Conservation (phyloP, 2,888 invertebrate genomes). For the Lasioglossum oenotherae region DNA sequence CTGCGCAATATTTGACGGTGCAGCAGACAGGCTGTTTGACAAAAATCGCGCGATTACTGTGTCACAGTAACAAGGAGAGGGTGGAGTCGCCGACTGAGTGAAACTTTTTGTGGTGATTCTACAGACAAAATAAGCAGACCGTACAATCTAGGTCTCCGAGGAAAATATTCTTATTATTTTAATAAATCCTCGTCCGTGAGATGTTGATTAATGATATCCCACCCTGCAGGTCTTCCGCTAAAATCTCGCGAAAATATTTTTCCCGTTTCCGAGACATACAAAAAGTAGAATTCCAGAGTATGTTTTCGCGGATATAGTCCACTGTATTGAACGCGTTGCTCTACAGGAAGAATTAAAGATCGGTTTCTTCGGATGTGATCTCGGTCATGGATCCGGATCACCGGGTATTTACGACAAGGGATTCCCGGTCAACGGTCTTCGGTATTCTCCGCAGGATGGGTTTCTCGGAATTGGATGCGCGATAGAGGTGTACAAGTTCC, state of each 20-base stretch:
- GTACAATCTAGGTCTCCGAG: too few relatives aligned
- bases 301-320: too few relatives aligned
- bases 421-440: slow-evolving; percentile 54
- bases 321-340: neutral
- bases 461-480: slow-evolving; percentile 53
- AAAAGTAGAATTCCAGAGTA: neutral
- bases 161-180: neutral
- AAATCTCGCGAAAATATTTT: neutral
- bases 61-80: too few relatives aligned
- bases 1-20: too few relatives aligned
- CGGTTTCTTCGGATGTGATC: slow-evolving; percentile 31
- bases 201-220: too few relatives aligned
- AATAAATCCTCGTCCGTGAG: neutral
- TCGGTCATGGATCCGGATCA: slow-evolving; percentile 57
- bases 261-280: neutral
- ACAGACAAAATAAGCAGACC: too few relatives aligned
- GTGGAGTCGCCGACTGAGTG: too few relatives aligned
- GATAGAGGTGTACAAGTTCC: slow-evolving; percentile 35
- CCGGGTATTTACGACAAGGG: slow-evolving; percentile 58
- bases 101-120: too few relatives aligned
- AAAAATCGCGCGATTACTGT: too few relatives aligned
- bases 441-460: slow-evolving; percentile 50
- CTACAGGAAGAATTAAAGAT: slow-evolving; percentile 60
- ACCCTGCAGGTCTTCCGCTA: too few relatives aligned
- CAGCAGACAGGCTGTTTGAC: too few relatives aligned